A percentile compares a stretch with the other conserved stretches of the same genome.
Evolutionary conservation across 1,140 invertebrate genomes (phyloP).

Genomic region (Mamestra configurata): DNA sequence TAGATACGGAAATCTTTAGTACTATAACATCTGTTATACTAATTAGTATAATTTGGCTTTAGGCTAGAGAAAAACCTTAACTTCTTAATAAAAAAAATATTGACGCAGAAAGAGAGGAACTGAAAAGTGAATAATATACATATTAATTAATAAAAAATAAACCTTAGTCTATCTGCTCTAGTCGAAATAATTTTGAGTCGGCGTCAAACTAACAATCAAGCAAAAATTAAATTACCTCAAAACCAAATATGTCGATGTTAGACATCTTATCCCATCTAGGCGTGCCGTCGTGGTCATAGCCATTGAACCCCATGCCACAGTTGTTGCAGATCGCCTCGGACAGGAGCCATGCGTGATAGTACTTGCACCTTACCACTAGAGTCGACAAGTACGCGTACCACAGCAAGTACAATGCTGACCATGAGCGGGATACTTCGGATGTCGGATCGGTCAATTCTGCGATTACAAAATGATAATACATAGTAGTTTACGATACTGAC

Average conservation of each 20-base stretch:
- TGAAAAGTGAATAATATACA: too few species aligned
- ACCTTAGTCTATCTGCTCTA: too few species aligned
- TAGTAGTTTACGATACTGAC: too few species aligned
- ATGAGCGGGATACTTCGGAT: conserved; percentile 80
- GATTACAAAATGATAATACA: neutral
- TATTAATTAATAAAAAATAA: too few species aligned
- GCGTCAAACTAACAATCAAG: too few species aligned
- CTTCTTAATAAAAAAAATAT: too few species aligned
- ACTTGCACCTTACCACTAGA: conserved; percentile 95
- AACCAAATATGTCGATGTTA: conserved; percentile 95
- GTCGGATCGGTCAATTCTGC: conserved; percentile 79
- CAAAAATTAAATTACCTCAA: conserved; percentile 93
- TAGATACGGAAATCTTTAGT: too few species aligned
- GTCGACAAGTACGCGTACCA: conserved; percentile 94
- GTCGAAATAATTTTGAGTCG: too few species aligned
- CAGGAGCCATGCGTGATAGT: conserved; percentile 98
- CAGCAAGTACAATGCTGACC: conserved; percentile 90
- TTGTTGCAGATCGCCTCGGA: conserved; percentile 98
- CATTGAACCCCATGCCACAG: conserved; percentile 97
- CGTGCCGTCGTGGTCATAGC: conserved; percentile 92
- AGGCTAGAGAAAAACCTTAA: too few species aligned
- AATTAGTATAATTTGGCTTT: too few species aligned
- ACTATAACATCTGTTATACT: too few species aligned
- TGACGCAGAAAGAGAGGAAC: too few species aligned
- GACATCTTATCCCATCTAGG: conserved; percentile 95